Conservation (phyloP, 1,140 invertebrate genomes). For the Drosophila pseudoobscura region DNA sequence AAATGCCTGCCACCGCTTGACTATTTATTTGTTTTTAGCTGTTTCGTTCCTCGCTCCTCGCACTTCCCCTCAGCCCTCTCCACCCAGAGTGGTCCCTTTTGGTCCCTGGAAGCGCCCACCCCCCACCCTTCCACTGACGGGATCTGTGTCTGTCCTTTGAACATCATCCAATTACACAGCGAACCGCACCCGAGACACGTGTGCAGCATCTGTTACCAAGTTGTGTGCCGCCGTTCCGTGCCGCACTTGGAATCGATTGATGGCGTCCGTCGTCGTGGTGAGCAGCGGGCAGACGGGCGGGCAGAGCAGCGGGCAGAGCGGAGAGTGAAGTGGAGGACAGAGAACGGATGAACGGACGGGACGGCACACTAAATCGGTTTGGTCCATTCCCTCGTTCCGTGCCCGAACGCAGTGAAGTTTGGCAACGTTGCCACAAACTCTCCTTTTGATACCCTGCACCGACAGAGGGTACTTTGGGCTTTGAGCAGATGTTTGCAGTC, state of each 20-base stretch:
- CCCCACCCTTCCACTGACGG: background rate
- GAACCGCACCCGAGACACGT: slow-evolving; percentile 69
- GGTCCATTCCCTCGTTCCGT: slow-evolving; percentile 4
- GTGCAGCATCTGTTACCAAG: slow-evolving; percentile 79
- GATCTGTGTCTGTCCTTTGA: slow-evolving; percentile 20
- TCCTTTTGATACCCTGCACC: too few relatives aligned
- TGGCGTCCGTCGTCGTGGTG: slow-evolving; percentile 12
- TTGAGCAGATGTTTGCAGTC: background rate
- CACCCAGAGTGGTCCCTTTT: too few relatives aligned
- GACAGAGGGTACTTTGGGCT: too few relatives aligned
- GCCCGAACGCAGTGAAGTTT: slow-evolving; percentile 57
- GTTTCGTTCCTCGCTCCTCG: too few relatives aligned
- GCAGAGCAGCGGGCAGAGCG: slow-evolving; percentile 18
- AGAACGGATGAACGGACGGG: too few relatives aligned
- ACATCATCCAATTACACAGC: slow-evolving; percentile 76
- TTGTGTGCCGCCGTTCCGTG: slow-evolving; percentile 44
- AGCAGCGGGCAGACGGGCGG: background rate
- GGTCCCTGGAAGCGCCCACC: background rate
- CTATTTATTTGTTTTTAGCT: slow-evolving; percentile 75
- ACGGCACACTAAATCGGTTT: slow-evolving; percentile 40
- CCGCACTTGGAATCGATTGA: slow-evolving; percentile 58
- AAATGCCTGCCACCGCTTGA: slow-evolving; percentile 57
- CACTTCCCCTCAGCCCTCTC: too few relatives aligned
- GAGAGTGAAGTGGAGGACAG: background rate
- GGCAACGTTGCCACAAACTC: slow-evolving; percentile 47